phyloP scores from a whole-genome alignment of 2,797 vertebrate genomes.

The Petrocephalus schoutedeni region DNA sequence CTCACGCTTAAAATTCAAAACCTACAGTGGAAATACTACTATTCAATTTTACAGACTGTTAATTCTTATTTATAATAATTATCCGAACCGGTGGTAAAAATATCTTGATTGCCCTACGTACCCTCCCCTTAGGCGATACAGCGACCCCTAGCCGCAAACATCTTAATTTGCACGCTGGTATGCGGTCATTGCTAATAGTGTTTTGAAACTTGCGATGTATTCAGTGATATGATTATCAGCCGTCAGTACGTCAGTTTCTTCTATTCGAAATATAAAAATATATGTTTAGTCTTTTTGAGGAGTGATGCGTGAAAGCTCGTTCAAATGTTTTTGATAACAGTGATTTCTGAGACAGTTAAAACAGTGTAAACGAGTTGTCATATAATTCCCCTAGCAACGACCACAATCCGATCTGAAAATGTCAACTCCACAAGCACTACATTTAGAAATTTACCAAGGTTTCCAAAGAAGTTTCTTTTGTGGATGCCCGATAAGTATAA shows the following conservation, averaged over 20 bases:
- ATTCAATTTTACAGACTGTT: not conserved
- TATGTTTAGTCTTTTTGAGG: not conserved
- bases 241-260: not conserved
- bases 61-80: not conserved
- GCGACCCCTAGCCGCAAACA: not conserved
- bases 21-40: not conserved
- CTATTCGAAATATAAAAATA: constrained; percentile 4
- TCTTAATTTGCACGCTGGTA: not conserved
- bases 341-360: not conserved
- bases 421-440: not conserved
- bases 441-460: not conserved
- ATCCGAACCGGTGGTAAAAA: not conserved
- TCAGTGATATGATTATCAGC: not conserved
- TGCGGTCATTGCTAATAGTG: not conserved
- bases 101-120: not conserved
- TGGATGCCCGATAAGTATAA: not conserved
- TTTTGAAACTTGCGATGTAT: not conserved
- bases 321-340: not conserved
- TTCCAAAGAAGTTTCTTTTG: not conserved
- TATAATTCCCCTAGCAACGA: not conserved
- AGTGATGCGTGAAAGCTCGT: not conserved
- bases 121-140: not conserved
- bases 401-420: not conserved
- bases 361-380: not conserved
- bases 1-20: not conserved